Evolutionary conservation across 2,888 invertebrate species (phyloP), one percentile per base, ranked within the genome.

Genomic region (Adelognathus sp.): DNA sequence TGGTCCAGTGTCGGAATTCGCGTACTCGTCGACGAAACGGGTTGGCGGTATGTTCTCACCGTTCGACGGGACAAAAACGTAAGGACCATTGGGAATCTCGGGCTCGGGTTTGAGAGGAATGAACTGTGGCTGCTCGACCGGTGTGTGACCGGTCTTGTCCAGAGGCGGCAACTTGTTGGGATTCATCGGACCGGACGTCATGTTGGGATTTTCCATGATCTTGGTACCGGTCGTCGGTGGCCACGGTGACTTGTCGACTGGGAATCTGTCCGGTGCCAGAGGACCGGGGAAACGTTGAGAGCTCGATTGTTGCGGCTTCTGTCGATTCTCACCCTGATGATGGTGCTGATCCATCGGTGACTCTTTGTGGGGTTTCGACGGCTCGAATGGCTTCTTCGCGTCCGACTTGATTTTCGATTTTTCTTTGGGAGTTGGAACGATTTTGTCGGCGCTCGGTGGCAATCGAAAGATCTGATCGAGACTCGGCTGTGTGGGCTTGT

Each of bases 401-500:
- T 91, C 91, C 0, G 83, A 75, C 70, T 91, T 91, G 0, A 87
- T 81, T 64, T 88, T 89, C 0, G 85, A 82, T 70, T 90, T 90
- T 18, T 88, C 88, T 74, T 88, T 88, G 0, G 81, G 36, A 3
- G 84, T 79, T 5, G 86, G 80, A 1, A 81, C 70, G 1, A 79
- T 87, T 61, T 90, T 88, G 4, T 80, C 61, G 11, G 76, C 39
- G 16, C 75, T 64, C 6, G 3, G 21, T 3, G 82, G 76, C 27
- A 90, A 81, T 64, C 88, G 89, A 64, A 91, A 90, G n/a, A 90
- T 82, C 21, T 91, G 86, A 44, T 89, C 90, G 14, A 89, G 80
- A 21, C 82, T 88, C 7, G 88, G 87, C 33, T 86, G 84, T 4
- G 87, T 89, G 29, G 89, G 89, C 73, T 87, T 87, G 80, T 85